Percentiles rank a stretch among this genome's conserved stretches.
These are phyloP conservation scores for Hyposoter didymator DNA, from an alignment of 2,888 invertebrate genomes.

Conservation along the genomic window DNA sequence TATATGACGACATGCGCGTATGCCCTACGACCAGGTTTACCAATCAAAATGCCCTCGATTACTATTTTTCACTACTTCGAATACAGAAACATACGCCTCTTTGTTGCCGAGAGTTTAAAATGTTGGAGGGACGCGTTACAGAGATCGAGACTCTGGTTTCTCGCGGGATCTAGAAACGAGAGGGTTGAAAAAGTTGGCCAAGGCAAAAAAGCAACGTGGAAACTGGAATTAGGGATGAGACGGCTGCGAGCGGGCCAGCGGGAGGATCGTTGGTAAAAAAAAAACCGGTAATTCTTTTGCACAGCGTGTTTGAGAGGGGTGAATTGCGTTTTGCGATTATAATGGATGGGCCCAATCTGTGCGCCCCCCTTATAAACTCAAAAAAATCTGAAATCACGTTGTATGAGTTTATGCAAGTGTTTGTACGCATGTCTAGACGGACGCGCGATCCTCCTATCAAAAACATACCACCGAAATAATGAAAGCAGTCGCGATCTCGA, in stretches of 20 bases:
- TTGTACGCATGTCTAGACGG: constrained; percentile 67
- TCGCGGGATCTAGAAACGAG: constrained; percentile 47
- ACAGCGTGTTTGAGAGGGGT: constrained; percentile 77
- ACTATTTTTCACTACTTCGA: neutral
- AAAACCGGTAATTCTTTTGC: constrained; percentile 81
- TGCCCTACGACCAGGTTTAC: neutral
- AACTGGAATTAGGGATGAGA: constrained; percentile 47
- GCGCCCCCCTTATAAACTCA: constrained; percentile 39
- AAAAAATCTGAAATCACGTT: constrained; percentile 30
- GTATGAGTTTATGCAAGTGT: constrained; percentile 47
- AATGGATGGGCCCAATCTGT: constrained; percentile 79
- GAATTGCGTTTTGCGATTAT: constrained; percentile 82
- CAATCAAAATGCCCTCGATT: constrained; percentile 5
- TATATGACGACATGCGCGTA: neutral
- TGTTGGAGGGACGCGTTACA: constrained; percentile 45
- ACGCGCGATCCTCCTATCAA: constrained; percentile 79
- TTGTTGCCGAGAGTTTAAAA: neutral
- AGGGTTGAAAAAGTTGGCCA: constrained; percentile 69
- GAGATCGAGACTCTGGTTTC: constrained; percentile 50
- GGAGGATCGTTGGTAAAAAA: constrained; percentile 60
- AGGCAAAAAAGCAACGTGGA: constrained; percentile 54
- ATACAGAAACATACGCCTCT: neutral
- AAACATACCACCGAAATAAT: constrained; percentile 82
- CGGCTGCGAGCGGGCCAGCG: constrained; percentile 46
- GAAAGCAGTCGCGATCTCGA: constrained; percentile 77